Evolutionary conservation across 2,113 vertebrate genomes (phyloP), one percentile per base, ranked within the genome.

Genomic region (Tetraodon nigroviridis): DNA sequence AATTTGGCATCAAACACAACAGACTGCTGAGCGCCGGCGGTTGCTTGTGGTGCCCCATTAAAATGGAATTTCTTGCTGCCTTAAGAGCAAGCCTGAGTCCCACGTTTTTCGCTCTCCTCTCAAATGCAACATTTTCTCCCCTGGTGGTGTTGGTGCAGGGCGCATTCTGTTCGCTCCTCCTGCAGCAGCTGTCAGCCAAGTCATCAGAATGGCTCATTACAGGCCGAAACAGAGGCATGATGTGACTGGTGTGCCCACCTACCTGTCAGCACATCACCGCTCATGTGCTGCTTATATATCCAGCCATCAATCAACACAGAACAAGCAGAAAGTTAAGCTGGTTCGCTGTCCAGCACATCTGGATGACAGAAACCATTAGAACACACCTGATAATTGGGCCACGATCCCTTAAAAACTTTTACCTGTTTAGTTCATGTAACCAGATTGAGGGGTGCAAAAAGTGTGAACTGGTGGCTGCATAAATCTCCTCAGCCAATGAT

Each of bases 1-100:
- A 88, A 87, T 90, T 89, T 90, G 85, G 86, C 86, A 86, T 87
- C 80, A 84, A 86, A 86, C 83, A 83, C 82, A 87, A 87, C 87
- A 87, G 87, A 81, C 80, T 83, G 86, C 82, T 84, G 81, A 86
- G 81, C 84, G 79, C 77, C 75, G 87, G 84, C 81, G 80, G 73
- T 79, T 87, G 79, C 79, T 79, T 64, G 76, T 81, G 78, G 81
- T 78, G 72, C 79, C 83, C 86, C 80, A 90, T 89, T 88, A 89
- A 86, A 84, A 84, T 65, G 53, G 69, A 84, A 88, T 86, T 78
- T 84, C 82, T 86, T 75, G 85, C 78, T 69, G 84, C 81, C 73
- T 88, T 87, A 84, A 86, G 84, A 88, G 84, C 73, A 83, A 69
- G 50, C 54, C 65, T 12, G 49, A 78, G 82, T 78, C 73, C 70